phyloP scores from a whole-genome alignment of 2,113 vertebrate genomes.

The Gallinago media region DNA sequence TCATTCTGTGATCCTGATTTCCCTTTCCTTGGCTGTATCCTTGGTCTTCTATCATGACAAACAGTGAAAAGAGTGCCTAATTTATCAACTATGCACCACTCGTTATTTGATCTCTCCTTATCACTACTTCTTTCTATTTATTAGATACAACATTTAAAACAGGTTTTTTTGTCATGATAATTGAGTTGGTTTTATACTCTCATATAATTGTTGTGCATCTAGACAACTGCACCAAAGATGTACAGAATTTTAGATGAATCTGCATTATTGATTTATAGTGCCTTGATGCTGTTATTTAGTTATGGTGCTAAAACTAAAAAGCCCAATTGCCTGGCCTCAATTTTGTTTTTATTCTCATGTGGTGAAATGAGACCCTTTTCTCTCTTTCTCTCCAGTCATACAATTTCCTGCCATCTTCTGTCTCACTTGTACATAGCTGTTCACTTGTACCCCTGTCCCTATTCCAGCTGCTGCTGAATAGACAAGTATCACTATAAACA shows the following conservation, averaged over 20 bases:
- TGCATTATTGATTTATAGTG: background rate
- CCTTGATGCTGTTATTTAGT: background rate
- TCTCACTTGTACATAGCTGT: background rate
- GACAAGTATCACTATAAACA: background rate
- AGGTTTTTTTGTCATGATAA: background rate
- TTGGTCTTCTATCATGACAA: background rate
- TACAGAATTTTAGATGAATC: background rate
- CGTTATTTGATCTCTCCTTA: background rate
- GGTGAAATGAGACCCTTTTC: background rate
- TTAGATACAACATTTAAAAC: background rate
- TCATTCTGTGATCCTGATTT: background rate
- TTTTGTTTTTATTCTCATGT: background rate
- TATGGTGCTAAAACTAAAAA: background rate
- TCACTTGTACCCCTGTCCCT: background rate
- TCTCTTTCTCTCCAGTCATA: background rate
- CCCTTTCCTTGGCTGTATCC: background rate
- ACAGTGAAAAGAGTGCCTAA: background rate
- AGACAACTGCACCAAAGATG: background rate
- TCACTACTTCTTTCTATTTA: background rate
- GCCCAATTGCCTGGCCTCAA: background rate
- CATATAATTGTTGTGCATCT: background rate
- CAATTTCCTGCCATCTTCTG: slow-evolving; percentile 2
- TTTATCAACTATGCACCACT: background rate
- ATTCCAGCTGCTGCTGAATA: background rate
- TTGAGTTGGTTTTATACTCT: background rate